Percentiles rank a stretch among this genome's conserved stretches.
These are phyloP conservation scores for Caretta caretta DNA, from an alignment of 2,113 vertebrate genomes.

Conservation along the genomic window DNA sequence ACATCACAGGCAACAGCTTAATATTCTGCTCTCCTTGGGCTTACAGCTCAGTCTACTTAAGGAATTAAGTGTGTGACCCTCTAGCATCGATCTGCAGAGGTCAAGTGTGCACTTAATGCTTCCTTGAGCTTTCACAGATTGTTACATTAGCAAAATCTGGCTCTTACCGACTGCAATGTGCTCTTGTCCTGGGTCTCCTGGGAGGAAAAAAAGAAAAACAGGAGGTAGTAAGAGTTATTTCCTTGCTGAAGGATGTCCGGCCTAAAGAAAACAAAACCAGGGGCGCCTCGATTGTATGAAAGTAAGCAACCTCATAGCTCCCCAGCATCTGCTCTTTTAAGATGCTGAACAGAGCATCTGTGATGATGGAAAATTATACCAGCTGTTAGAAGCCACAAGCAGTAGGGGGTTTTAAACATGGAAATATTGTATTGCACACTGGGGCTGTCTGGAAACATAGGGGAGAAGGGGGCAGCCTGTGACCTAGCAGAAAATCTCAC, in stretches of 20 bases:
- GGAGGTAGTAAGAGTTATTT: background rate
- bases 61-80: too few relatives aligned
- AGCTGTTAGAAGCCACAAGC: background rate
- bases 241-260: background rate
- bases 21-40: background rate
- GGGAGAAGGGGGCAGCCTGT: background rate
- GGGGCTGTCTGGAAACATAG: background rate
- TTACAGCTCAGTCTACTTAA: background rate
- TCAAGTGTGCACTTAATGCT: background rate
- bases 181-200: constrained; percentile 41
- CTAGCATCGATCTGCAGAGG: too few relatives aligned
- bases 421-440: background rate
- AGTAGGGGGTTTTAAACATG: background rate
- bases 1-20: background rate
- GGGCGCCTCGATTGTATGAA: background rate
- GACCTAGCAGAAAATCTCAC: background rate
- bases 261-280: background rate
- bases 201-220: background rate
- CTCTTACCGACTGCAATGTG: background rate
- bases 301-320: background rate
- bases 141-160: background rate
- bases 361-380: background rate
- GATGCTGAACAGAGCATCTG: background rate
- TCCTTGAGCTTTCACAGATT: background rate
- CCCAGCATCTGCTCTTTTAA: background rate